Evolutionary conservation across 2,888 invertebrate genomes (phyloP), one percentile per base, ranked within the genome.

Genomic region (Thymelicus sylvestris): DNA sequence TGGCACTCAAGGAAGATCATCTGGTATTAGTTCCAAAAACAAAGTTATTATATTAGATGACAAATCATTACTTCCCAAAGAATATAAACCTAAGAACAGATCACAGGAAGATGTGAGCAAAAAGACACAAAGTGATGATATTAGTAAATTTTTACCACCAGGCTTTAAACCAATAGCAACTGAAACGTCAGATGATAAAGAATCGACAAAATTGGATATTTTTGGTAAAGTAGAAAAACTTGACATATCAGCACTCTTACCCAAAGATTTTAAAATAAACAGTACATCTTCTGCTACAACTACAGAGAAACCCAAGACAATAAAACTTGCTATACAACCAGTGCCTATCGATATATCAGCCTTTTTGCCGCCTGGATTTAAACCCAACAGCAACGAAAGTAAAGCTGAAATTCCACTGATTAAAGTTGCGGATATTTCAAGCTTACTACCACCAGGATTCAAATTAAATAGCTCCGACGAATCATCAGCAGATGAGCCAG

Each of bases 371-470:
- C 94, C 95, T 52, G 95, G 94, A 44, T 95, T 91, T 79, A 95
- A 95, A 76, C 77, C 88, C 38, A 90, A 92, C 75, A 76, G 60
- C 7, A 85, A 84, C 44, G 85, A 87, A 74, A 77, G 77, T 8
- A 82, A 74, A 41, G 67, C 72, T 44, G 83, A 85, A 5, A 79
- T 44, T 57, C 79, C 83, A 8, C 41, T 88, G 38, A 78, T 81
- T 38, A 89, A 91, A 81, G 74, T 92, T 8, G 86, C 87, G 19
- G 95, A 96, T 78, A 86, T 96, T 70, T 93, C 94, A 13, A 95
- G 94, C 73, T 94, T 96, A 64, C 82, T 96, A 67, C 96, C 96
- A 24, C 94, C 95, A 66, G 95, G 93, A 60, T 96, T 94, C 79
- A 95, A 95, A 73, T 73, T 83, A 72, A 87, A 90, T 47, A 77